phyloP scores from a whole-genome alignment of 2,797 vertebrate genomes.

The Falco naumanni region DNA sequence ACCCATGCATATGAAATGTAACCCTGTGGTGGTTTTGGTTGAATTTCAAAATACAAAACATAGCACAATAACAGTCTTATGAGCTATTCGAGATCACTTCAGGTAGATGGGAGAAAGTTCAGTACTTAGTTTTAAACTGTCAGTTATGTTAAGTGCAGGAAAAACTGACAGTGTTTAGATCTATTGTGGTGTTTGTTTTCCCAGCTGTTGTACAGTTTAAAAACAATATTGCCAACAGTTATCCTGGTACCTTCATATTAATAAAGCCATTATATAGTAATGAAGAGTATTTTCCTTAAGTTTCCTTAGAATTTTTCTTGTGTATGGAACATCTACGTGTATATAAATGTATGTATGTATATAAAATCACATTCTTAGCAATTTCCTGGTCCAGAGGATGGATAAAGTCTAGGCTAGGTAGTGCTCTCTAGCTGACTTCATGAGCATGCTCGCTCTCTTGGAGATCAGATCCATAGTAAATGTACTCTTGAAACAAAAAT shows the following conservation, averaged over 20 bases:
- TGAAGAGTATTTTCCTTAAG: not conserved
- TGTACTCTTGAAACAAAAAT: not conserved
- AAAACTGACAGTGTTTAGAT: not conserved
- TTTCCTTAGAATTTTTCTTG: not conserved
- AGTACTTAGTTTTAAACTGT: slow-evolving; percentile 19
- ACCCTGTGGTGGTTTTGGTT: slow-evolving; percentile 69
- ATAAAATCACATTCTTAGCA: not conserved
- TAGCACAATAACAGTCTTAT: slow-evolving; percentile 36
- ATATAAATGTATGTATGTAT: not conserved
- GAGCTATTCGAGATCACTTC: not conserved
- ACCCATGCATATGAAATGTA: slow-evolving; percentile 50
- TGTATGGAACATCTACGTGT: not conserved
- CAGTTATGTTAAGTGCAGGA: not conserved
- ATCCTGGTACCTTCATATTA: not conserved
- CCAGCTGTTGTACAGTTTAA: not conserved
- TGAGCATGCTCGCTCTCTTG: not conserved
- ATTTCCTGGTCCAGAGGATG: not conserved
- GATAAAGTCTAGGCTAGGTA: not conserved
- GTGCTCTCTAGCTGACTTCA: not conserved
- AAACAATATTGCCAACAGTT: not conserved
- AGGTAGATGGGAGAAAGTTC: slow-evolving; percentile 41
- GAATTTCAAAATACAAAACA: slow-evolving; percentile 46
- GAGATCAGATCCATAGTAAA: not conserved
- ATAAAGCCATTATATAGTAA: not conserved
- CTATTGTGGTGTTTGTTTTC: not conserved